phyloP scores from a whole-genome alignment of 2,888 invertebrate species.

The Nephrotoma appendiculata region DNA sequence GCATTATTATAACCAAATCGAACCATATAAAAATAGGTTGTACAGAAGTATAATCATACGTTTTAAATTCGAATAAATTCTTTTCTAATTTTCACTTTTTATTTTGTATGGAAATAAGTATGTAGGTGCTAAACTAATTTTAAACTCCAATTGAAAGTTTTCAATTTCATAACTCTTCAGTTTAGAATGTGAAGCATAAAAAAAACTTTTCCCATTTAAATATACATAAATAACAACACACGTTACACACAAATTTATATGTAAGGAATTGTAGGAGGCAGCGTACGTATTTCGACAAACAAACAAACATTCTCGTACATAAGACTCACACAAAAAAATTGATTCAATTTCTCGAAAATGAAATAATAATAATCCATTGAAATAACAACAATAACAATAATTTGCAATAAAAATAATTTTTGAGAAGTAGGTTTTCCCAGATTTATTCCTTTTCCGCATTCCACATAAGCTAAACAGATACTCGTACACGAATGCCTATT shows the following conservation, averaged over 20 bases:
- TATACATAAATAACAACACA: neutral
- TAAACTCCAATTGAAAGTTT: neutral
- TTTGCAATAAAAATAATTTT: neutral
- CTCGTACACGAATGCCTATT: neutral
- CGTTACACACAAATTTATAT: neutral
- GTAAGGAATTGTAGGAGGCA: neutral
- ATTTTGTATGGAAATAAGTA: neutral
- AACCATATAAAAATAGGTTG: neutral
- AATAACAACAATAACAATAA: neutral
- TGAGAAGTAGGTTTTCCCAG: neutral
- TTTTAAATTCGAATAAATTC: neutral
- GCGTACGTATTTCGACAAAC: neutral
- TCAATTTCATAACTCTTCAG: neutral
- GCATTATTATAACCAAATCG: neutral
- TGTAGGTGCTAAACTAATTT: neutral
- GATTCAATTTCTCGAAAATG: neutral
- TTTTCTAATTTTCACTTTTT: neutral
- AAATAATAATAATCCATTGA: neutral
- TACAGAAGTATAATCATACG: neutral
- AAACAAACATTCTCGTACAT: neutral
- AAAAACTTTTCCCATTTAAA: neutral
- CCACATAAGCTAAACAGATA: neutral
- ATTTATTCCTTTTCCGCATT: neutral
- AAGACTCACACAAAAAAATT: neutral
- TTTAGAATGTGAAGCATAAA: neutral